Conservation (phyloP, 2,113 vertebrate genomes). For the Gobio gobio region DNA sequence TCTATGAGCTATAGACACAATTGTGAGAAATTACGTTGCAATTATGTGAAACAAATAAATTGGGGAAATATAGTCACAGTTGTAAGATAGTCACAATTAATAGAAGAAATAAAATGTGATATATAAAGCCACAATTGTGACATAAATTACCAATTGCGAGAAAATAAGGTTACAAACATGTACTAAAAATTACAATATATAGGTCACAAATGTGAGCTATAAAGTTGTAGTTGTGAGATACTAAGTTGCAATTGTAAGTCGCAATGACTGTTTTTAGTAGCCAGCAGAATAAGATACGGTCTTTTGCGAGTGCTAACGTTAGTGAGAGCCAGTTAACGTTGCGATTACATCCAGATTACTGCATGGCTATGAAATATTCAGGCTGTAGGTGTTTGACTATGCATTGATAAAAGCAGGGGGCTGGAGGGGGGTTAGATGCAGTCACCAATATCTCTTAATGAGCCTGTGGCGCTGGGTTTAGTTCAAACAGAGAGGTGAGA, state of each 20-base stretch:
- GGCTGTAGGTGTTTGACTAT: constrained; percentile 90
- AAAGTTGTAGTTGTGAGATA: not conserved
- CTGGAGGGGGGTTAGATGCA: constrained; percentile 82
- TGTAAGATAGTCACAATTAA: too few relatives aligned
- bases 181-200: not conserved
- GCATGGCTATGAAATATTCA: constrained; percentile 96
- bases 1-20: too few relatives aligned
- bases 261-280: not conserved
- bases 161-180: too few relatives aligned
- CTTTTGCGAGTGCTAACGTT: not conserved
- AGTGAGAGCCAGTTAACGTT: constrained; percentile 80
- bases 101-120: not conserved
- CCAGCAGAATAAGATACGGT: not conserved
- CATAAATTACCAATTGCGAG: not conserved
- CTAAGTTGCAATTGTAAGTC: not conserved
- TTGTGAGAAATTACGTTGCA: too few relatives aligned
- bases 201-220: not conserved
- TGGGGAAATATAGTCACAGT: not conserved
- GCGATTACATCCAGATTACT: constrained; percentile 96
- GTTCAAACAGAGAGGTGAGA: constrained; percentile 92
- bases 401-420: constrained; percentile 90
- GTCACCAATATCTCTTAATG: constrained; percentile 92
- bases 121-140: not conserved
- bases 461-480: constrained; percentile 88
- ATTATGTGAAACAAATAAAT: not conserved